Base-by-base conservation (phyloP, 2,797 vertebrate species). In the Acanthurus lineatus region DNA sequence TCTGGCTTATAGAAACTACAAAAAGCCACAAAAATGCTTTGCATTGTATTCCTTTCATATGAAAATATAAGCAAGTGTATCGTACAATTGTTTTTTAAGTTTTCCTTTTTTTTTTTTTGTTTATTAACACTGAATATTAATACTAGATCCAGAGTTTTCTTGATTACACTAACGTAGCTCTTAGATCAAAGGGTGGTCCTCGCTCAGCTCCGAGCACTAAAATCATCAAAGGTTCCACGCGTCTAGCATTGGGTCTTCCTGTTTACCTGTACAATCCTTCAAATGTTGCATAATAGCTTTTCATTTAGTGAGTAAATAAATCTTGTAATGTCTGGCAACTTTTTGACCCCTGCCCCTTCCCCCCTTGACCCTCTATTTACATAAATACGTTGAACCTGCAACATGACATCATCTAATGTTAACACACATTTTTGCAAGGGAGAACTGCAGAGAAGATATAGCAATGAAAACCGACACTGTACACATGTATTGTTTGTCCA, bases 321-420 rank as follows among this genome's bases (percentile, higher is more conserved):
- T 96, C 94, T 96, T 96, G 96, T 96, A 93, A 92, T 91, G 94
- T 95, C 95, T 94, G 96, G 96, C 96, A 96, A 96, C 96, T 92
- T 91, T 91, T 94, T 94, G 40, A 42, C 86, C 86, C 90, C 88
- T 76, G 67, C 87, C 88, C 88, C 86, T 76, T 72, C 85, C 88
- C 87, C 83, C 84, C 66, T 70, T 72, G 94, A 96, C 96, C 96
- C 93, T 95, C 95, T 99, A 99, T 99, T 97, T 99, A 99, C 98
- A 99, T 98, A 98, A 99, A 98, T 98, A 98, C 96, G 98, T 99
- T 99, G 98, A 99, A 99, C 98, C 98, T 98, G 98, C 98, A 99
- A 99, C 98, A 98, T 99, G 97, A 99, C 97, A 98, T 97, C 97
- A 97, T 98, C 97, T 97, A 98, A 97, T 95, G 97, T 91, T 97